Percentiles rank a stretch among this genome's conserved stretches.
Evolutionary conservation across 2,888 invertebrate genomes (phyloP).

Genomic region (Plagiodera versicolora): DNA sequence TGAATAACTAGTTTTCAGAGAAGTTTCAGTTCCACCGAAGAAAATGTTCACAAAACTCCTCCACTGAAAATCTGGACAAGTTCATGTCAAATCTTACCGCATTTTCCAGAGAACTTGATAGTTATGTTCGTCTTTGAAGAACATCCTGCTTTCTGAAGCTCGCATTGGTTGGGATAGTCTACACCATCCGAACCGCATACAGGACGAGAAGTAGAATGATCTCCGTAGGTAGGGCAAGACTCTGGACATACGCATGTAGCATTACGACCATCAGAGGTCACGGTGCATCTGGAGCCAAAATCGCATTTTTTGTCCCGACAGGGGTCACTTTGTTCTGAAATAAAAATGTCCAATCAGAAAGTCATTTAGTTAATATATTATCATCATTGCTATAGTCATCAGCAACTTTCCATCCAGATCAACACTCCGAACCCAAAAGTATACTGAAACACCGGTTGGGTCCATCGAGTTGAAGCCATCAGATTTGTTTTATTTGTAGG

Average conservation of each 20-base stretch:
- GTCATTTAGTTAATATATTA: not conserved
- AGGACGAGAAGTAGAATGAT: conserved; percentile 76
- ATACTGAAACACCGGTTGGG: too few species aligned
- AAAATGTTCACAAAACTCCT: too few species aligned
- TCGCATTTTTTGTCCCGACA: conserved; percentile 70
- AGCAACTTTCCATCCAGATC: too few species aligned
- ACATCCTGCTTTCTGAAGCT: conserved; percentile 80
- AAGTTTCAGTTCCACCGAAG: too few species aligned
- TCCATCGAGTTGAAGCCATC: too few species aligned
- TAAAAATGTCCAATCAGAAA: conserved; percentile 18
- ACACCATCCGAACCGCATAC: conserved; percentile 83
- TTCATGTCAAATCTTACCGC: conserved; percentile 80
- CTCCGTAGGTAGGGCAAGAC: conserved; percentile 80
- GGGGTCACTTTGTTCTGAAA: conserved; percentile 70
- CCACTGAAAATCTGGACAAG: too few species aligned
- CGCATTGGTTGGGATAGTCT: conserved; percentile 85
- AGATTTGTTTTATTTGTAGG: too few species aligned
- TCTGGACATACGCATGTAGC: conserved; percentile 78
- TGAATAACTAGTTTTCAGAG: too few species aligned
- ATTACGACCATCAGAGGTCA: conserved; percentile 68
- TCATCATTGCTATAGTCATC: not conserved
- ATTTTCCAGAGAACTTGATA: conserved; percentile 82
- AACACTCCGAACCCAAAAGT: too few species aligned
- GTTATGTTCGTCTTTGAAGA: conserved; percentile 72
- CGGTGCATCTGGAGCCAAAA: conserved; percentile 69